These are phyloP conservation scores for Silurus asotus DNA, from an alignment of 2,113 vertebrate species.

Conservation along the genomic window DNA sequence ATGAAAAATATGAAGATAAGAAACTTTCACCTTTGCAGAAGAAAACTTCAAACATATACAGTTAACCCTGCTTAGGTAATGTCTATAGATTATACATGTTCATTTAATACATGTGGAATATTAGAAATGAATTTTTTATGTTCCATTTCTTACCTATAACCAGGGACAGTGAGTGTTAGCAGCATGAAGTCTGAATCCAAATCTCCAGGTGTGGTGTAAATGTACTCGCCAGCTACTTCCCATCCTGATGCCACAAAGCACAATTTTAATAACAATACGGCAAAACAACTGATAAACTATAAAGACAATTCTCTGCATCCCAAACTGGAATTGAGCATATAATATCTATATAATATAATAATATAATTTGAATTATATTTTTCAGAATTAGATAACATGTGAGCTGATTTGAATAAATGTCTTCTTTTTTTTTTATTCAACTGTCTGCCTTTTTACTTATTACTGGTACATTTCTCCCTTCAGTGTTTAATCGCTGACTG, in stretches of 20 bases:
- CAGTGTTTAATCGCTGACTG: not conserved
- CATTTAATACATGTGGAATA: not conserved
- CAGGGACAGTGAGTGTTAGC: constrained; percentile 81
- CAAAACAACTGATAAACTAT: not conserved
- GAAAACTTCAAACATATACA: not conserved
- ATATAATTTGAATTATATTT: not conserved
- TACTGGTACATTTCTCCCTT: not conserved
- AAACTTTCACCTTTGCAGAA: not conserved
- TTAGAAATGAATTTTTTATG: not conserved
- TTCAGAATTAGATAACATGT: not conserved
- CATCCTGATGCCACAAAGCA: constrained; percentile 76
- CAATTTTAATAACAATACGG: not conserved
- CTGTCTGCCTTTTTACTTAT: not conserved
- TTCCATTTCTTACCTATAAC: constrained; percentile 82
- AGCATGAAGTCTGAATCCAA: constrained; percentile 88
- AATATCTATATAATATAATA: too few species aligned
- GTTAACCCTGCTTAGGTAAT: not conserved
- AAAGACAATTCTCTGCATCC: not conserved
- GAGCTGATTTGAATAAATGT: not conserved
- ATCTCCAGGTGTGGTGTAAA: constrained; percentile 85
- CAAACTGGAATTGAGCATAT: not conserved
- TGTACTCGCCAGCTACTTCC: constrained; percentile 92
- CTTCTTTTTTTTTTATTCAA: not conserved
- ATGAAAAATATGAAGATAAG: not conserved
- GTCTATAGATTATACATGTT: not conserved